phyloP scores from a whole-genome alignment of 2,113 vertebrate genomes.

The Sorex araneus region DNA sequence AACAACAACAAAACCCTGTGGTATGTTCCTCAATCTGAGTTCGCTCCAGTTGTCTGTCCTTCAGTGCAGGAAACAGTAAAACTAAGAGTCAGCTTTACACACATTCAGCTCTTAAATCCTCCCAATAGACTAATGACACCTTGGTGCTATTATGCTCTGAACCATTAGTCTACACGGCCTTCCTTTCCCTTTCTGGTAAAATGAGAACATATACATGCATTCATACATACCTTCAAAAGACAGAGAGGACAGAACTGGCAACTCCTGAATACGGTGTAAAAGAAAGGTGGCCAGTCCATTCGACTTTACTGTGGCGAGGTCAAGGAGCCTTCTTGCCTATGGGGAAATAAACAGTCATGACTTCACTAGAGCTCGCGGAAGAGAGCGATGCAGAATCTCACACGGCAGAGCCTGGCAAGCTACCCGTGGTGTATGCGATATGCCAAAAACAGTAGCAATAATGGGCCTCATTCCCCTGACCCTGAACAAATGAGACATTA shows the following conservation, averaged over 20 bases:
- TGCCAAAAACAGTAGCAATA: too few relatives aligned
- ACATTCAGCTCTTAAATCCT: neutral
- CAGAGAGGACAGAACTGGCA: constrained; percentile 65
- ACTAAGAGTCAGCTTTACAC: neutral
- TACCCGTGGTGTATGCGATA: too few relatives aligned
- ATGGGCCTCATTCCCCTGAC: too few relatives aligned
- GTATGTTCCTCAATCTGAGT: neutral
- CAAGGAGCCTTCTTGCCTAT: constrained; percentile 90
- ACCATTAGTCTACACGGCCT: neutral
- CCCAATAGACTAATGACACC: neutral
- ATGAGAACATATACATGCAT: neutral
- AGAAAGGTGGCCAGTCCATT: constrained; percentile 87
- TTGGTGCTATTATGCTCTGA: neutral
- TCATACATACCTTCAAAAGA: constrained; percentile 71
- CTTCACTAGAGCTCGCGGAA: too few relatives aligned
- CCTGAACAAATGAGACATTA: too few relatives aligned
- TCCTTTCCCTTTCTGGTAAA: neutral
- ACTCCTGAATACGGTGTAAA: constrained; percentile 85
- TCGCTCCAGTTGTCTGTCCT: neutral
- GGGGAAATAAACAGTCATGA: constrained; percentile 62
- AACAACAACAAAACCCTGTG: too few relatives aligned
- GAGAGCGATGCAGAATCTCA: too few relatives aligned
- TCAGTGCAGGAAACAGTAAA: neutral
- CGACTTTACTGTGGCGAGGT: constrained; percentile 88
- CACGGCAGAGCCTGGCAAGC: too few relatives aligned